Evolutionary conservation across 92 coral and sea anemone species (phyloP).

Genomic region (Epizoanthus ramosus): DNA sequence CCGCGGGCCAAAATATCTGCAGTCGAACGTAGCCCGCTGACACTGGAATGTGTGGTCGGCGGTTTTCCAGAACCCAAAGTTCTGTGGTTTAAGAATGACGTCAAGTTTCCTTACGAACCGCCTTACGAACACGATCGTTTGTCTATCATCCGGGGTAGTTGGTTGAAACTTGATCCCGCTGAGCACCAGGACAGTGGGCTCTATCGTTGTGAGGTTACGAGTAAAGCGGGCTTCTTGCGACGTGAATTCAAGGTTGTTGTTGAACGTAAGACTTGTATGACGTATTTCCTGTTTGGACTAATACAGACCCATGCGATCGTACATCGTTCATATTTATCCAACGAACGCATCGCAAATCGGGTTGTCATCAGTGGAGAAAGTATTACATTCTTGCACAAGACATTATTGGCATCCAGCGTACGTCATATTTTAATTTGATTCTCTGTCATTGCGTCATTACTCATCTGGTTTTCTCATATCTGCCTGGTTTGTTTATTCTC

Average conservation of each 20-base stretch:
- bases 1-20: constrained; percentile 40
- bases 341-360: neutral
- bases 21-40: constrained; percentile 30
- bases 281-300: neutral
- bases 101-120: constrained; percentile 25
- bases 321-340: constrained; percentile 10
- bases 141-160: constrained; percentile 40
- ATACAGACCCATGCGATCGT: neutral
- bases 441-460: too few relatives aligned
- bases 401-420: too few relatives aligned
- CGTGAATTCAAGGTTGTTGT: constrained; percentile 40
- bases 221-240: constrained; percentile 31
- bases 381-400: too few relatives aligned
- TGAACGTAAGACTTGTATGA: constrained; percentile 30
- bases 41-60: constrained; percentile 39
- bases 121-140: constrained; percentile 11
- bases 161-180: constrained; percentile 43
- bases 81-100: constrained; percentile 26
- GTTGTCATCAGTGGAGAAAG: too few relatives aligned
- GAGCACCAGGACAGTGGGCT: constrained; percentile 38
- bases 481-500: too few relatives aligned
- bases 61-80: constrained; percentile 44
- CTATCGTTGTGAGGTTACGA: constrained; percentile 35
- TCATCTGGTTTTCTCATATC: too few relatives aligned
- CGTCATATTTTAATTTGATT: too few relatives aligned